Percentiles rank a stretch among this genome's conserved stretches.
Conservation (phyloP, 1,140 invertebrate species). For the Eufriesea mexicana region DNA sequence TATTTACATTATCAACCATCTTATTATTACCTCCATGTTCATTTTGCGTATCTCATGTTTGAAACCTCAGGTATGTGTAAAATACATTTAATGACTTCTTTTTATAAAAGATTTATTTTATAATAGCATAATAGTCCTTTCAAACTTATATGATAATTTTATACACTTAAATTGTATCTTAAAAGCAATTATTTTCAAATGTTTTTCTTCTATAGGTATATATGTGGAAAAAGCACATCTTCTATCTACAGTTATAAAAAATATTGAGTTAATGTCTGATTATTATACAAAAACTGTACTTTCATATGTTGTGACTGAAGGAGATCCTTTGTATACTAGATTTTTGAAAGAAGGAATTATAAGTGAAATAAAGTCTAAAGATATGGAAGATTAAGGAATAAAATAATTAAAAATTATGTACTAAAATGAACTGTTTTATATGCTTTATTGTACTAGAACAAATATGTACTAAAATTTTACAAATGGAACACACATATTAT, state of each 20-base stretch:
- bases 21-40: constrained; percentile 98
- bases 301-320: constrained; percentile 87
- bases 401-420: constrained; percentile 25
- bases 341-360: constrained; percentile 72
- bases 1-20: constrained; percentile 98
- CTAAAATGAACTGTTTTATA: constrained; percentile 15
- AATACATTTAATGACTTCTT: constrained; percentile 43
- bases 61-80: constrained; percentile 88
- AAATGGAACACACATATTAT: neutral
- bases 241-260: constrained; percentile 94
- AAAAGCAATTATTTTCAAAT: neutral
- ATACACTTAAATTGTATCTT: neutral
- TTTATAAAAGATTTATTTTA: constrained; percentile 1
- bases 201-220: constrained; percentile 82
- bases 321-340: constrained; percentile 78
- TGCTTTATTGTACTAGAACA: neutral
- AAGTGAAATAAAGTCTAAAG: constrained; percentile 41
- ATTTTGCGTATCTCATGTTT: constrained; percentile 93
- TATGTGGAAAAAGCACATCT: constrained; percentile 93
- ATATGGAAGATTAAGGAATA: constrained; percentile 22
- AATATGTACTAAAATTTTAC: neutral
- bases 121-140: neutral
- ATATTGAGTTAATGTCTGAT: constrained; percentile 90
- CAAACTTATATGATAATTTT: neutral
- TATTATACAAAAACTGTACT: constrained; percentile 94